These are phyloP conservation scores for Drosophila histrio DNA, from an alignment of 2,888 invertebrate genomes.

Conservation along the genomic window DNA sequence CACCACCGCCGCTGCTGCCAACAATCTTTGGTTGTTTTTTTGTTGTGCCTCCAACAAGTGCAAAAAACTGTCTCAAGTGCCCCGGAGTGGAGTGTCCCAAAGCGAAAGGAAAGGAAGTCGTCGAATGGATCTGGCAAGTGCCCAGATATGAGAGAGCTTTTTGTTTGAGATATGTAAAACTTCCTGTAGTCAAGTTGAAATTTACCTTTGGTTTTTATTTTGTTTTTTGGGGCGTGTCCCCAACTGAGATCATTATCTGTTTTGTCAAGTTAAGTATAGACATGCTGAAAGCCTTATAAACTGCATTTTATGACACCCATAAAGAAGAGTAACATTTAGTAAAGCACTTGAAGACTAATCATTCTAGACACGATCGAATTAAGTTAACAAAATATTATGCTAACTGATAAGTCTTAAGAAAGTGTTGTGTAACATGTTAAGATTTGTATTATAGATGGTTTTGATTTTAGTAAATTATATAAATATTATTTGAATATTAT, in stretches of 20 bases:
- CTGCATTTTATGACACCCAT: slow-evolving; percentile 40
- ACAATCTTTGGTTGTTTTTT: slow-evolving; percentile 28
- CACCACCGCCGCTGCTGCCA: slow-evolving; percentile 12
- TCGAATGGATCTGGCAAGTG: slow-evolving; percentile 58
- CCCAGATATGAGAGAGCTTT: slow-evolving; percentile 66
- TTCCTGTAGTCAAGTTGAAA: slow-evolving; percentile 73
- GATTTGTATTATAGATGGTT: too few species aligned
- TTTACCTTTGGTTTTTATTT: slow-evolving; percentile 21
- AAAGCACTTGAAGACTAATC: too few species aligned
- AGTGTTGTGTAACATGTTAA: too few species aligned
- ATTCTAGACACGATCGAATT: too few species aligned
- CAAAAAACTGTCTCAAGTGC: slow-evolving; percentile 77
- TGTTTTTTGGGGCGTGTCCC: slow-evolving; percentile 45
- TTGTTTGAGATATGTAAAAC: slow-evolving; percentile 74
- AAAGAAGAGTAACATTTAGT: slow-evolving; percentile 20
- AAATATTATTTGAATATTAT: too few species aligned
- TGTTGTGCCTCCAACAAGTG: slow-evolving; percentile 56
- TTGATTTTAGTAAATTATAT: too few species aligned
- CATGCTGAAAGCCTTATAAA: slow-evolving; percentile 26
- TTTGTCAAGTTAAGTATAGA: slow-evolving; percentile 38
- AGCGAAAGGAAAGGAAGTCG: slow-evolving; percentile 67
- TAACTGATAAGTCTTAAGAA: too few species aligned
- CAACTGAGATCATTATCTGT: slow-evolving; percentile 42
- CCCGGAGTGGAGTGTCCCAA: slow-evolving; percentile 39
- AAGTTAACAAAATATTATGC: too few species aligned